Conservation (phyloP, 2,888 invertebrate genomes). For the Tenthredo amoena region DNA sequence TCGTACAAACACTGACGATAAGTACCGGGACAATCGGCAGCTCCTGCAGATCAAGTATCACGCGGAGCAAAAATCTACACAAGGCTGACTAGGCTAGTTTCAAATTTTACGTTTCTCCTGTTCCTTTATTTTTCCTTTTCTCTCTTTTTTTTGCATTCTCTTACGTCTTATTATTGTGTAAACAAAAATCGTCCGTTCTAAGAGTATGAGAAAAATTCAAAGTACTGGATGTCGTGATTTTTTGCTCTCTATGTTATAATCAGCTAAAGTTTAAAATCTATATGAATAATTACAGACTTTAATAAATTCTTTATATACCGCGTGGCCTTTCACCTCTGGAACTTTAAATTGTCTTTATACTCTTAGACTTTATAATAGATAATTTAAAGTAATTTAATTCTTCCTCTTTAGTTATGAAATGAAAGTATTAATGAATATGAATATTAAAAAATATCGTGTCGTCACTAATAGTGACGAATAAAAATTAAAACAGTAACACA, state of each 20-base stretch:
- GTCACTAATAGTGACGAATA: neutral
- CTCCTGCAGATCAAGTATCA: conserved; percentile 76
- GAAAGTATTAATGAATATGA: conserved; percentile 38
- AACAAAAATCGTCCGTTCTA: conserved; percentile 21
- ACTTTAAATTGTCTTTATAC: conserved; percentile 20
- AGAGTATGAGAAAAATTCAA: conserved; percentile 39
- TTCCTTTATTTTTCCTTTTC: conserved; percentile 55
- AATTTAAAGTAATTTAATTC: conserved; percentile 55
- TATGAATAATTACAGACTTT: neutral
- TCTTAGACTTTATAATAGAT: conserved; percentile 31
- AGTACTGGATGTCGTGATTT: conserved; percentile 11
- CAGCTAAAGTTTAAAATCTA: neutral
- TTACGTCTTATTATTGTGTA: conserved; percentile 28
- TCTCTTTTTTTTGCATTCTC: conserved; percentile 33
- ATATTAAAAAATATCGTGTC: conserved; percentile 3
- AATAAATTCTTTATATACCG: conserved; percentile 39
- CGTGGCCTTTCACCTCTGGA: neutral
- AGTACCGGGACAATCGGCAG: conserved; percentile 73
- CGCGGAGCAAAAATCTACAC: conserved; percentile 76
- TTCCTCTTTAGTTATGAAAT: conserved; percentile 56
- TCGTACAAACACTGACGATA: conserved; percentile 70
- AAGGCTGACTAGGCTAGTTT: conserved; percentile 77
- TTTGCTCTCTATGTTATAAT: conserved; percentile 40
- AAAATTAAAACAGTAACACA: neutral
- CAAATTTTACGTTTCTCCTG: conserved; percentile 62